phyloP scores from a whole-genome alignment of 2,113 vertebrate genomes.

The Litocranius walleri region DNA sequence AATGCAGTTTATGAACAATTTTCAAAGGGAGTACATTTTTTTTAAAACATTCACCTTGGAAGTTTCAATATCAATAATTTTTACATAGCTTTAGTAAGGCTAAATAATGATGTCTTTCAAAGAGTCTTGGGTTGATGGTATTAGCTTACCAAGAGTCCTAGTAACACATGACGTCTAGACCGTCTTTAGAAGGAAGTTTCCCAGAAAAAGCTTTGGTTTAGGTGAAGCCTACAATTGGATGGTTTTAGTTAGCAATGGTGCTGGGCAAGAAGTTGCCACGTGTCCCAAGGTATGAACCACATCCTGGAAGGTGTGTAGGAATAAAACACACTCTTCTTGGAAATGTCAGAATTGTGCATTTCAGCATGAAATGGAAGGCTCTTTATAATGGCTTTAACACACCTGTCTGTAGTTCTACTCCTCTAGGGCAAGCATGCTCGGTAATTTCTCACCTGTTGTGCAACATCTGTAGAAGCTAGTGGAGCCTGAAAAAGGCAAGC shows the following conservation, averaged over 20 bases:
- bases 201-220: not conserved
- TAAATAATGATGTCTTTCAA: not conserved
- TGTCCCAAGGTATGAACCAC: rapidly evolving
- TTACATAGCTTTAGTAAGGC: not conserved
- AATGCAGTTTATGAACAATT: not conserved
- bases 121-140: not conserved
- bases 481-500: not conserved
- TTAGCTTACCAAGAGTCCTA: not conserved
- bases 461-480: not conserved
- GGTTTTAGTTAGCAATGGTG: not conserved
- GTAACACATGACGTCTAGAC: not conserved
- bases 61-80: not conserved
- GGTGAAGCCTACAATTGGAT: not conserved
- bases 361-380: not conserved
- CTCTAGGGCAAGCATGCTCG: not conserved
- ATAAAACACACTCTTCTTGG: not conserved
- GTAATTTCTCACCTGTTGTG: not conserved
- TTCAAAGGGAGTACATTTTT: not conserved
- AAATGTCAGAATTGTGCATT: not conserved
- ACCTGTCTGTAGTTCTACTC: not conserved
- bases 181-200: not conserved
- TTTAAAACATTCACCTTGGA: not conserved
- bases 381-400: not conserved
- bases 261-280: not conserved
- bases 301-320: not conserved